Evolutionary conservation across 2,797 vertebrate species (phyloP).

Genomic region (Diplodus sargus): DNA sequence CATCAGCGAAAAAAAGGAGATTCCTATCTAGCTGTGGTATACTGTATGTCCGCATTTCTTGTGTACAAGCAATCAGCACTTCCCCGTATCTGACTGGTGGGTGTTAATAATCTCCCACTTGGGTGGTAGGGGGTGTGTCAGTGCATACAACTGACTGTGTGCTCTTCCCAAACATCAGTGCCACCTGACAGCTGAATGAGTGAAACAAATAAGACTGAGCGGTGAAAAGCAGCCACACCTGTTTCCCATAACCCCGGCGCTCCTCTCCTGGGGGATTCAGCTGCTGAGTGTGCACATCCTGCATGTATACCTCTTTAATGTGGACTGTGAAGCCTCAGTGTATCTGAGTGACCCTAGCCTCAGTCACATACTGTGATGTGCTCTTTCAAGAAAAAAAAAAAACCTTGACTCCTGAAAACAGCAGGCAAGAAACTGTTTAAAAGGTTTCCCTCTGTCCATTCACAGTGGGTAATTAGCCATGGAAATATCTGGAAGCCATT

Average conservation of each 20-base stretch:
- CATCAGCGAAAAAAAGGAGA: conserved; percentile 9
- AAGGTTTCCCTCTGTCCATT: conserved; percentile 79
- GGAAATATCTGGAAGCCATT: conserved; percentile 81
- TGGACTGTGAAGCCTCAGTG: conserved; percentile 59
- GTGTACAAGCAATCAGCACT: conserved; percentile 31
- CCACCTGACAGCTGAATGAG: conserved; percentile 71
- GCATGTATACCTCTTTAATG: conserved; percentile 69
- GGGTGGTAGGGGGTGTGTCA: conserved; percentile 72
- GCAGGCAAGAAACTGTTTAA: conserved; percentile 62
- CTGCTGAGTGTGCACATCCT: conserved; percentile 78
- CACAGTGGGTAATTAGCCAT: conserved; percentile 76
- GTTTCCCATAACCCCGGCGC: conserved; percentile 81
- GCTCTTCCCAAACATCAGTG: conserved; percentile 70
- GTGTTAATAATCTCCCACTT: conserved; percentile 77
- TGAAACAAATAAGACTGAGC: conserved; percentile 71
- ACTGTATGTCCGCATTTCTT: conserved; percentile 20
- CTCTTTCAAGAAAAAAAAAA: conserved; percentile 54
- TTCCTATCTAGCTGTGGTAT: conserved; percentile 10
- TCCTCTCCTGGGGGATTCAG: conserved; percentile 66
- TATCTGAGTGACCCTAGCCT: conserved; percentile 62
- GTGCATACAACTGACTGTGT: conserved; percentile 65
- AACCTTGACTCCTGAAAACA: conserved; percentile 68
- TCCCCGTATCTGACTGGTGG: conserved; percentile 63
- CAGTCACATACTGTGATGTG: conserved; percentile 53
- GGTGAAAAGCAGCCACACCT: conserved; percentile 76